phyloP scores from a whole-genome alignment of 2,797 vertebrate genomes.

The Ctenopoma kingsleyae region DNA sequence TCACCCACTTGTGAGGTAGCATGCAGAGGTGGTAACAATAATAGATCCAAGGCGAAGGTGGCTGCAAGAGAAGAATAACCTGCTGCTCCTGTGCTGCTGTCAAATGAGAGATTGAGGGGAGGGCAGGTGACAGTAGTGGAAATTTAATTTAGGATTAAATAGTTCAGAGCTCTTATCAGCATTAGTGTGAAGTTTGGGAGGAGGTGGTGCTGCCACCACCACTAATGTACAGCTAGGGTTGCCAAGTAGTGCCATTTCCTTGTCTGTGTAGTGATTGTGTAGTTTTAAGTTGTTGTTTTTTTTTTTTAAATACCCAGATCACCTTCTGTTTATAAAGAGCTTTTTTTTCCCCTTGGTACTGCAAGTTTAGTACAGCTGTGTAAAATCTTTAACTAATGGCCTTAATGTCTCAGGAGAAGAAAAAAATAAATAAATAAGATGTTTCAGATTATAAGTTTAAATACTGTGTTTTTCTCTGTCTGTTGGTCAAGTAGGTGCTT shows the following conservation, averaged over 20 bases:
- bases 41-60: background rate
- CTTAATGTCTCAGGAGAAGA: slow-evolving; percentile 23
- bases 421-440: slow-evolving; percentile 28
- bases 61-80: slow-evolving; percentile 18
- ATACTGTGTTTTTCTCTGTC: slow-evolving; percentile 6
- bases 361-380: slow-evolving; percentile 14
- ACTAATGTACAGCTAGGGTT: slow-evolving; percentile 24
- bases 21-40: background rate
- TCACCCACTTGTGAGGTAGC: slow-evolving; percentile 14
- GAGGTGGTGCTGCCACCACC: background rate
- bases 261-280: slow-evolving; percentile 7
- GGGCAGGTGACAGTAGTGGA: background rate
- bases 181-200: slow-evolving; percentile 6
- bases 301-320: slow-evolving; percentile 21
- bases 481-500: slow-evolving; percentile 31
- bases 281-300: slow-evolving; percentile 4
- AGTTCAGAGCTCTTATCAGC: slow-evolving; percentile 19
- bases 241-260: background rate
- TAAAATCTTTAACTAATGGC: slow-evolving; percentile 31
- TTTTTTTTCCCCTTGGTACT: background rate
- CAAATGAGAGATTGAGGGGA: background rate
- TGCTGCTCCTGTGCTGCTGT: slow-evolving; percentile 13
- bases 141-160: slow-evolving; percentile 12
- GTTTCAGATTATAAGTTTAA: slow-evolving; percentile 19
- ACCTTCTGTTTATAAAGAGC: slow-evolving; percentile 25